Evolutionary conservation across 2,797 vertebrate genomes (phyloP), one percentile per base, ranked within the genome.

Genomic region (Eremophila alpestris): DNA sequence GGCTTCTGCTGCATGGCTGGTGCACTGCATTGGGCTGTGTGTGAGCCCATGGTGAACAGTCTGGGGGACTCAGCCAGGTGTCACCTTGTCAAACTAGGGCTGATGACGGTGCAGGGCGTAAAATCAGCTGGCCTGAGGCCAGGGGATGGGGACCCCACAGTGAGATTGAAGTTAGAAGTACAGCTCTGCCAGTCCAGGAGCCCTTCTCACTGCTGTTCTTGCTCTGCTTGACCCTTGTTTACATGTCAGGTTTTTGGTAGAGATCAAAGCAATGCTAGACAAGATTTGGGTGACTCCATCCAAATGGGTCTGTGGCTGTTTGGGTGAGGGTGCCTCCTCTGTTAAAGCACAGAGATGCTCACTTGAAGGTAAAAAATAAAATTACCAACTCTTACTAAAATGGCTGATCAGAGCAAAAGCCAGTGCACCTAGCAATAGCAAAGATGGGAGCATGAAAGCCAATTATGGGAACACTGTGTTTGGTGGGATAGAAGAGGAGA

Each of bases 61-160:
- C 34, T 45, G 30, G 24, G 58, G 13, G 26, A 8, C 46, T 76
- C 32, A 67, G 54, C 19, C 32, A 20, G 32, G 38, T 77, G 32
- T 30, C 1, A 1, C 27, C 0, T 0, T 81, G 43, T 49, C 54
- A 77, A 3, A 67, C 11, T 21, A 68, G 12, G 0, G 5, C 60
- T 2, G 2, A 1, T 55, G 52, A 24, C 8, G 4, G 27, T 23
- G 36, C 26, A 56, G 75, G 27, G 38, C 12, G 3, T 40, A 45
- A 62, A 40, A 27, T 76, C 46, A 51, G 22, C 59, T 63, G 48
- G 29, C 12, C 40, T 69, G 63, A 23, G 7, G 5, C 69, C 15
- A 27, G 34, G 21, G 36, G 14, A 2, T 46, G 22, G 36, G 5
- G 8, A 23, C 15, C 6, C 27, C 18, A 11, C 23, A 30, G 49